Evolutionary conservation across 2,113 vertebrate species (phyloP).

Genomic region (Lagenorhynchus albirostris): DNA sequence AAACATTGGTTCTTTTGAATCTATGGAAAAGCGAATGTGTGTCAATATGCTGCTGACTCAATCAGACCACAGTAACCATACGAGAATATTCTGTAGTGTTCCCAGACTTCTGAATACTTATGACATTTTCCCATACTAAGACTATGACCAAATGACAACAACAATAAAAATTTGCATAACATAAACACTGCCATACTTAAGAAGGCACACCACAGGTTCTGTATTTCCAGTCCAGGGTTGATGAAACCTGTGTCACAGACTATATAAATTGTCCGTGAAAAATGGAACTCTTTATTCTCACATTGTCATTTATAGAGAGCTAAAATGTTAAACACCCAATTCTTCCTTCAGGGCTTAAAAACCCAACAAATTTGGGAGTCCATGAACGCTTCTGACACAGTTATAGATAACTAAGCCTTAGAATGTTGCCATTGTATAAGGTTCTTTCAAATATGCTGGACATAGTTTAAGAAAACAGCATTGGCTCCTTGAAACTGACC

Average conservation of each 20-base stretch:
- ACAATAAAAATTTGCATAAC: not conserved
- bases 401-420: not conserved
- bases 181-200: not conserved
- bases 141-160: not conserved
- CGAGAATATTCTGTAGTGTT: not conserved
- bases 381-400: not conserved
- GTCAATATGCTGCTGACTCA: slow-evolving; percentile 57
- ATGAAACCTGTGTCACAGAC: not conserved
- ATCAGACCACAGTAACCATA: slow-evolving; percentile 37
- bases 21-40: slow-evolving; percentile 50
- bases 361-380: not conserved
- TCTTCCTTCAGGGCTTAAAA: not conserved
- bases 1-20: slow-evolving; percentile 63
- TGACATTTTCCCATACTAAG: slow-evolving; percentile 19
- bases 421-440: not conserved
- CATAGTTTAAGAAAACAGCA: not conserved
- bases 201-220: not conserved
- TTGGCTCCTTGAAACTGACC: not conserved
- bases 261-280: not conserved
- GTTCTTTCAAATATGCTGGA: not conserved
- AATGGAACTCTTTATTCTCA: not conserved
- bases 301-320: not conserved
- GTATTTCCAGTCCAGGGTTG: not conserved
- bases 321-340: not conserved
- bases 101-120: slow-evolving; percentile 25